A percentile compares a stretch with the other conserved stretches of the same genome.
phyloP scores from a whole-genome alignment of 2,113 vertebrate genomes.

The Boleophthalmus pectinirostris region DNA sequence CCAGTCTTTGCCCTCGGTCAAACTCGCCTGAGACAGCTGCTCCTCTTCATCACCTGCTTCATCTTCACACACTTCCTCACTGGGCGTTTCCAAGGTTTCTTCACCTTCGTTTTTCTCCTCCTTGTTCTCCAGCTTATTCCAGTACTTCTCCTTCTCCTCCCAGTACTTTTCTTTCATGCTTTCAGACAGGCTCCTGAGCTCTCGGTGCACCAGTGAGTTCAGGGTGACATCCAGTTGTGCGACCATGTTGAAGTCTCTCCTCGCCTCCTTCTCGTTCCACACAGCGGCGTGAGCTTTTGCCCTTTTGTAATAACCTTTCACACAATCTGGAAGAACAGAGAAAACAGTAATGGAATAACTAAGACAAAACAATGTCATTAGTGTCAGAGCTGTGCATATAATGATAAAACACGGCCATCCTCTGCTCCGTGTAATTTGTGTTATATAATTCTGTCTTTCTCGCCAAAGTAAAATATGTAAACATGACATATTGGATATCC shows the following conservation, averaged over 20 bases:
- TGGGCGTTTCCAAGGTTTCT: constrained; percentile 10
- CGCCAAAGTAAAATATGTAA: neutral
- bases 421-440: constrained; percentile 18
- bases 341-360: neutral
- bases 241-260: constrained; percentile 78
- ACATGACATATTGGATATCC: constrained; percentile 6
- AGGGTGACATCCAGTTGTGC: constrained; percentile 78
- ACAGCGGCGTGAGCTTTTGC: constrained; percentile 83
- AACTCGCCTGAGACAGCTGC: neutral
- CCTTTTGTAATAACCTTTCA: constrained; percentile 87
- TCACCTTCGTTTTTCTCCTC: constrained; percentile 15
- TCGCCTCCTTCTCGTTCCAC: constrained; percentile 83
- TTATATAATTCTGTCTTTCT: constrained; percentile 1
- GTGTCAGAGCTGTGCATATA: constrained; percentile 18
- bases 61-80: constrained; percentile 10
- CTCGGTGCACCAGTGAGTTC: constrained; percentile 67
- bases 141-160: constrained; percentile 83
- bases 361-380: constrained; percentile 10
- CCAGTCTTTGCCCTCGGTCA: constrained; percentile 69
- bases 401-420: constrained; percentile 17
- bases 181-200: constrained; percentile 79
- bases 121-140: constrained; percentile 76
- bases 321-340: constrained; percentile 73
- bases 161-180: constrained; percentile 83
- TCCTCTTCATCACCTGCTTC: constrained; percentile 23